Evolutionary conservation across 64 coral and sea anemone genomes (phyloP).

Genomic region (Acropora yongei): DNA sequence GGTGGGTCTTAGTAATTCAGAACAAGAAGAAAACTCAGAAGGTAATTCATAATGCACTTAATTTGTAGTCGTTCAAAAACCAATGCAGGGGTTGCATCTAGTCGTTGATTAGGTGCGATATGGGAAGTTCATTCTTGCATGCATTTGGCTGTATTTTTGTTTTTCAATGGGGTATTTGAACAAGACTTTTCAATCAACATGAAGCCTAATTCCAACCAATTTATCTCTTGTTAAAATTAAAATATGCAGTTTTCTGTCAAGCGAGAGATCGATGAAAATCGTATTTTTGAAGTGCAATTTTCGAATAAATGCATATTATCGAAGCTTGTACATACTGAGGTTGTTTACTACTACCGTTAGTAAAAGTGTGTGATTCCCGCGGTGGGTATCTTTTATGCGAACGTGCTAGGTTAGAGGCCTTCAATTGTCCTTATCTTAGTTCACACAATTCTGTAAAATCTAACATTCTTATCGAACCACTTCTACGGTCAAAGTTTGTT

Average conservation of each 20-base stretch:
- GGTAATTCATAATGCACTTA: slow-evolving; percentile 56
- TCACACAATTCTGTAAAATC: no score
- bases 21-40: slow-evolving; percentile 77
- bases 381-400: not conserved
- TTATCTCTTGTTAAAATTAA: not conserved
- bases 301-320: not conserved
- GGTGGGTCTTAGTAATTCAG: slow-evolving; percentile 59
- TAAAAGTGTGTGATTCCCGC: not conserved
- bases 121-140: not conserved
- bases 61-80: slow-evolving; percentile 34
- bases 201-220: not conserved
- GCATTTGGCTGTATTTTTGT: not conserved
- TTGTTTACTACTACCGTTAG: not conserved
- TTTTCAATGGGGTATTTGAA: not conserved
- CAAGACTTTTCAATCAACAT: not conserved
- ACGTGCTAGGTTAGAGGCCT: not conserved
- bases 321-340: not conserved
- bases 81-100: not conserved
- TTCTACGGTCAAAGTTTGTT: no score
- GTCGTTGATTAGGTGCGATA: not conserved
- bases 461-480: no score
- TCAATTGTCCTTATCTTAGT: not conserved
- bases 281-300: not conserved
- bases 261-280: no score
- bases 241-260: not conserved